Evolutionary conservation across 2,113 vertebrate species (phyloP).

Genomic region (Stigmatopora nigra): DNA sequence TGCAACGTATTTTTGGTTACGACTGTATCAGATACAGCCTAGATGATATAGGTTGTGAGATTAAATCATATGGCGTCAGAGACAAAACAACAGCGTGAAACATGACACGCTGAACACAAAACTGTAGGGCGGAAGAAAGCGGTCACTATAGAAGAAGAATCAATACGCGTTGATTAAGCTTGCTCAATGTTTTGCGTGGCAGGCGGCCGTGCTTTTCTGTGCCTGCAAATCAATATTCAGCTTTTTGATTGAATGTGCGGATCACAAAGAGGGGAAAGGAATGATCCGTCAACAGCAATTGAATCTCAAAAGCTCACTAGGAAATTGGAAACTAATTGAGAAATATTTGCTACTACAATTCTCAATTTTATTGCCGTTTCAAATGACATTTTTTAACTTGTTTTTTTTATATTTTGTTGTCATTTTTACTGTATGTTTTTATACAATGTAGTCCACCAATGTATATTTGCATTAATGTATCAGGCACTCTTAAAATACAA

Average conservation of each 20-base stretch:
- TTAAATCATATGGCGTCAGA: constrained; percentile 6
- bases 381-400: no score
- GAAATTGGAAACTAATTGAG: constrained; percentile 33
- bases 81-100: constrained; percentile 2
- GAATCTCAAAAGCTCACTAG: constrained; percentile 38
- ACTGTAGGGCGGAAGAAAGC: constrained; percentile 31
- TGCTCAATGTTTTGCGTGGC: constrained; percentile 54
- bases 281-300: constrained; percentile 37
- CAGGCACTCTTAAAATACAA: no score
- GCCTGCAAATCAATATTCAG: constrained; percentile 53
- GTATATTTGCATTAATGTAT: no score
- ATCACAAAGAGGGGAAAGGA: constrained; percentile 45
- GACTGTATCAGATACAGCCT: constrained; percentile 46
- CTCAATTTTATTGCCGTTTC: no score
- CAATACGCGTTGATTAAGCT: constrained; percentile 62
- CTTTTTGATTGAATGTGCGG: constrained; percentile 48
- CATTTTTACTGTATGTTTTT: no score
- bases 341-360: constrained; percentile 17
- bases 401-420: no score
- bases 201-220: constrained; percentile 40
- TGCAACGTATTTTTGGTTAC: constrained; percentile 40
- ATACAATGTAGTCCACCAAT: no score
- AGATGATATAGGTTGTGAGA: constrained; percentile 30
- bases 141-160: constrained; percentile 49
- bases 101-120: constrained; percentile 23